These are phyloP conservation scores for Biston stratarius DNA, from an alignment of 2,888 invertebrate species.

Conservation along the genomic window DNA sequence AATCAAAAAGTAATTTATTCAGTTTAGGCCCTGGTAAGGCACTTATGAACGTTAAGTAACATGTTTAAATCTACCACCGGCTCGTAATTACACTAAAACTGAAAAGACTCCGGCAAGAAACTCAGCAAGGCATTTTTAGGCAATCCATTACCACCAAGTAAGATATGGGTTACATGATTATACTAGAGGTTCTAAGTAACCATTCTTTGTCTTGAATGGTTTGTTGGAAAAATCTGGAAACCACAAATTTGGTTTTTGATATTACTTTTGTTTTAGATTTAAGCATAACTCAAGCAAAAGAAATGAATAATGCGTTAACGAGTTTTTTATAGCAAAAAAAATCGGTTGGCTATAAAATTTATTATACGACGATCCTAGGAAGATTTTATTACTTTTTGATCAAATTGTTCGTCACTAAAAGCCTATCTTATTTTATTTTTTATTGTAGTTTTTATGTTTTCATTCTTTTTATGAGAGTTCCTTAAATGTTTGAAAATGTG, in stretches of 20 bases:
- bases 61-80: too few relatives aligned
- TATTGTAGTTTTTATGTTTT: slow-evolving; percentile 6
- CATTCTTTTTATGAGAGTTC: background rate
- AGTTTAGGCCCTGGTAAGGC: too few relatives aligned
- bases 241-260: background rate
- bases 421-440: slow-evolving; percentile 15
- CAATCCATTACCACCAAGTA: too few relatives aligned
- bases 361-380: slow-evolving; percentile 13
- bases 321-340: slow-evolving; percentile 24
- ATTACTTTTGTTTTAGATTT: background rate
- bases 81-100: too few relatives aligned
- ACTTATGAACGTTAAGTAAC: too few relatives aligned
- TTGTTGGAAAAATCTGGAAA: background rate
- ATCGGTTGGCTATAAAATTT: slow-evolving; percentile 23
- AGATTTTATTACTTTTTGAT: slow-evolving; percentile 27
- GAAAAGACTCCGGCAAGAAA: too few relatives aligned
- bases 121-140: too few relatives aligned
- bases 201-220: background rate
- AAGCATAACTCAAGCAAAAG: slow-evolving; percentile 12
- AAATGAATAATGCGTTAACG: slow-evolving; percentile 22
- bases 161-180: too few relatives aligned
- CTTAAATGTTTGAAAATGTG: background rate
- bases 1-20: too few relatives aligned
- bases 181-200: too few relatives aligned
- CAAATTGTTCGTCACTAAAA: slow-evolving; percentile 25